A percentile compares a stretch with the other conserved stretches of the same genome.
Evolutionary conservation across 2,113 vertebrate genomes (phyloP).

Genomic region (Todiramphus chloris): DNA sequence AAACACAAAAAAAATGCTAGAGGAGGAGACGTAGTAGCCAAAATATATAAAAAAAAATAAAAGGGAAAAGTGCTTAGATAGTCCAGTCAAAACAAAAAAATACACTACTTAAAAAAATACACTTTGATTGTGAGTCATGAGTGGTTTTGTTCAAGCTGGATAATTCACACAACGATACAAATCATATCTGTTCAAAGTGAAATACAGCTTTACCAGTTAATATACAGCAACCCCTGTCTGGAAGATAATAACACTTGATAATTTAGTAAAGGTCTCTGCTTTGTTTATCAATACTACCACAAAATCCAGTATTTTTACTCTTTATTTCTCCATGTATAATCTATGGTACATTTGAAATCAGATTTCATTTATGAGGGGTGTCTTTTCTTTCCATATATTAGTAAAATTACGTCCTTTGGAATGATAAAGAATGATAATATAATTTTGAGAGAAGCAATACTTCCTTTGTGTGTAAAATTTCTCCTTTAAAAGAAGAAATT

Average conservation of each 20-base stretch:
- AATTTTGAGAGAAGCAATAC: background rate
- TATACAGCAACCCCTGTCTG: background rate
- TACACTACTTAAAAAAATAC: background rate
- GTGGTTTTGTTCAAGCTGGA: background rate
- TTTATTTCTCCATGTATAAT: background rate
- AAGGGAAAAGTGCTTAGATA: rapidly evolving
- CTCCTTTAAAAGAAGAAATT: background rate
- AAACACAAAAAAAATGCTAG: background rate
- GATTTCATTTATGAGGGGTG: background rate
- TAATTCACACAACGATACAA: background rate
- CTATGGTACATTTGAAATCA: background rate
- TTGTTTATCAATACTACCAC: background rate
- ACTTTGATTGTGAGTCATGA: rapidly evolving
- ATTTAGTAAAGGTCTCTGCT: background rate
- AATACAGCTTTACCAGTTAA: background rate
- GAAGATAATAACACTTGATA: background rate
- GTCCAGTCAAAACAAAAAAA: background rate
- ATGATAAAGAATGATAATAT: background rate
- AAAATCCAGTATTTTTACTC: background rate
- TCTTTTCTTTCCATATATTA: background rate
- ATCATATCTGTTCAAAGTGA: background rate
- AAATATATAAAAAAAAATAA: background rate
- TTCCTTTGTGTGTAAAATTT: background rate
- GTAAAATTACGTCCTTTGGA: background rate
- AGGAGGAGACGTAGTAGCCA: background rate